Evolutionary conservation across 2,888 invertebrate genomes (phyloP).

Genomic region (Machimus rusticus): DNA sequence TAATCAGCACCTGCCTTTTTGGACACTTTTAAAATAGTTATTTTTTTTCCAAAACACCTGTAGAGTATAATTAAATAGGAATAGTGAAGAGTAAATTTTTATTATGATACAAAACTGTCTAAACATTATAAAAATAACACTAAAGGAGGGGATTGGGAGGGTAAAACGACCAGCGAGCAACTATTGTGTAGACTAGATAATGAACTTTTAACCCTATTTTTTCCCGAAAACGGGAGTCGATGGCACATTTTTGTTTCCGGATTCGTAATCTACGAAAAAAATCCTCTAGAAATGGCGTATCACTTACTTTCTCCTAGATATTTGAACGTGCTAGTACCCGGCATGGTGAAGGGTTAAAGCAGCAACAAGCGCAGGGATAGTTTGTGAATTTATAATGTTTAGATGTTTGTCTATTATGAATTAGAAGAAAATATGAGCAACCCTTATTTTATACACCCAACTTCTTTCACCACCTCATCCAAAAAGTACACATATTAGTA

Average conservation of each 20-base stretch:
- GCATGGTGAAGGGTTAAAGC: not conserved
- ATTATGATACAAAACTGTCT: not conserved
- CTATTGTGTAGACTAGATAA: not conserved
- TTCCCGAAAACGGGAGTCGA: not conserved
- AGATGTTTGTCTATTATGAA: not conserved
- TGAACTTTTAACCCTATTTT: not conserved
- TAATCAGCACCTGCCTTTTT: not conserved
- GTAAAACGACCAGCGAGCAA: not conserved
- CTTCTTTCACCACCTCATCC: not conserved
- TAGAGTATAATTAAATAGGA: not conserved
- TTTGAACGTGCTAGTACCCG: no score
- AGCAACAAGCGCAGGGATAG: not conserved
- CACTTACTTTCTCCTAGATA: not conserved
- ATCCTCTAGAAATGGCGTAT: not conserved
- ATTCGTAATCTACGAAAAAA: not conserved
- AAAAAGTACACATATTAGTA: not conserved
- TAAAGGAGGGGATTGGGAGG: not conserved
- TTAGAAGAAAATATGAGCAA: not conserved
- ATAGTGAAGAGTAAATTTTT: not conserved
- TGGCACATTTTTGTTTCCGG: not conserved
- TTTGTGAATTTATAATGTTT: not conserved
- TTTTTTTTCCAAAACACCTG: not conserved
- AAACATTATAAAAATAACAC: not conserved
- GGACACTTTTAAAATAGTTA: not conserved
- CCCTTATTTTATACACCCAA: not conserved